A percentile compares a stretch with the other conserved stretches of the same genome.
These are phyloP conservation scores for Hoplodrina blanda DNA, from an alignment of 2,888 invertebrate species.

Conservation along the genomic window DNA sequence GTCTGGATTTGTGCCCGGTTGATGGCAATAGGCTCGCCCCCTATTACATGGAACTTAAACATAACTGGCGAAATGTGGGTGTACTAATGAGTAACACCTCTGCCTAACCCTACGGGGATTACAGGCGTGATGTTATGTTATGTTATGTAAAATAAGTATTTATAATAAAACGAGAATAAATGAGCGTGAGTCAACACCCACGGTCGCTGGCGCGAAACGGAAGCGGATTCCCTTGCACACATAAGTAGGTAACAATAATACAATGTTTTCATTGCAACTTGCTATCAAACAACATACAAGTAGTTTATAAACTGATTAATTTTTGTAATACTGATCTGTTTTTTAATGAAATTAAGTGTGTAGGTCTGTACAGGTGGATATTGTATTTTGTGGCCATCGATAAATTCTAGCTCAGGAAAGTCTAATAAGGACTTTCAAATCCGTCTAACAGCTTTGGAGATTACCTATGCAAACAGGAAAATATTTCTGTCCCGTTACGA, in stretches of 20 bases:
- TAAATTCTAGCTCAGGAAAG: not conserved
- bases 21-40: no score
- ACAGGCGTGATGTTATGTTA: no score
- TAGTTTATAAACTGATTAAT: not conserved
- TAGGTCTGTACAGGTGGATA: no score
- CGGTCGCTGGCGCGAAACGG: slow-evolving; percentile 40
- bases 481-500: not conserved
- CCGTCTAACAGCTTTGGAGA: not conserved
- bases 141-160: slow-evolving; percentile 24
- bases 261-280: slow-evolving; percentile 22
- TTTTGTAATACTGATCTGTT: no score
- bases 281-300: not conserved
- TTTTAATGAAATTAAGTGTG: no score
- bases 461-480: slow-evolving; percentile 5
- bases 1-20: no score
- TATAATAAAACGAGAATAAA: slow-evolving; percentile 21
- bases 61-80: no score
- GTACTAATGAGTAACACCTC: no score
- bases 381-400: not conserved
- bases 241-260: no score
- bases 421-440: slow-evolving; percentile 6
- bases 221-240: slow-evolving; percentile 39
- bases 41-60: no score
- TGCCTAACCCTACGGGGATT: no score
- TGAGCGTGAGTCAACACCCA: slow-evolving; percentile 24